Percentiles rank a stretch among this genome's conserved stretches.
Evolutionary conservation across 2,113 vertebrate species (phyloP).

Genomic region (Pachyramphus minor): DNA sequence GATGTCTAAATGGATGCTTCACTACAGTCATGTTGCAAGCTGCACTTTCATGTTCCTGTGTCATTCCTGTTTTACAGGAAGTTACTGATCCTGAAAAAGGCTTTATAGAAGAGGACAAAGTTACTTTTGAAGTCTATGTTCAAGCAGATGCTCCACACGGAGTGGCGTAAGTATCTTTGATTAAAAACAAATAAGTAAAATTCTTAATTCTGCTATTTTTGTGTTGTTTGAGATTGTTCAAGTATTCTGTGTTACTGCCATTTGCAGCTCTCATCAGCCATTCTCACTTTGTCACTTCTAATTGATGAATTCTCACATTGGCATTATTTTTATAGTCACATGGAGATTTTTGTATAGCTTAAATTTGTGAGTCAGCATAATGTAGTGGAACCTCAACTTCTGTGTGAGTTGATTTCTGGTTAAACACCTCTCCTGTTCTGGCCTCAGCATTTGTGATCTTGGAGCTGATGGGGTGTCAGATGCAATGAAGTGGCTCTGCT

Average conservation of each 20-base stretch:
- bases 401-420: not conserved
- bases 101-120: constrained; percentile 97
- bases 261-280: not conserved
- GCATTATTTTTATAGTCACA: not conserved
- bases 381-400: not conserved
- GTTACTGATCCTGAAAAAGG: constrained; percentile 97
- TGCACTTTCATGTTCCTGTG: not conserved
- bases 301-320: not conserved
- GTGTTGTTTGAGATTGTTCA: not conserved
- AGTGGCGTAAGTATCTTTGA: constrained; percentile 87
- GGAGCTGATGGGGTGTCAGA: not conserved
- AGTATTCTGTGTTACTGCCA: not conserved
- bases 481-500: not conserved
- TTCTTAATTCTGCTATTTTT: not conserved
- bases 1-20: not conserved
- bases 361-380: not conserved
- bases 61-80: constrained; percentile 77
- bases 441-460: not conserved
- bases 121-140: constrained; percentile 97
- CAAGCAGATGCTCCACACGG: constrained; percentile 98
- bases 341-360: not conserved
- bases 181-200: not conserved
- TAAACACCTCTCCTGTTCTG: not conserved
- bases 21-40: not conserved
- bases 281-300: not conserved